Evolutionary conservation across 2,888 invertebrate genomes (phyloP).

Genomic region (Lasioglossum leucozonium): DNA sequence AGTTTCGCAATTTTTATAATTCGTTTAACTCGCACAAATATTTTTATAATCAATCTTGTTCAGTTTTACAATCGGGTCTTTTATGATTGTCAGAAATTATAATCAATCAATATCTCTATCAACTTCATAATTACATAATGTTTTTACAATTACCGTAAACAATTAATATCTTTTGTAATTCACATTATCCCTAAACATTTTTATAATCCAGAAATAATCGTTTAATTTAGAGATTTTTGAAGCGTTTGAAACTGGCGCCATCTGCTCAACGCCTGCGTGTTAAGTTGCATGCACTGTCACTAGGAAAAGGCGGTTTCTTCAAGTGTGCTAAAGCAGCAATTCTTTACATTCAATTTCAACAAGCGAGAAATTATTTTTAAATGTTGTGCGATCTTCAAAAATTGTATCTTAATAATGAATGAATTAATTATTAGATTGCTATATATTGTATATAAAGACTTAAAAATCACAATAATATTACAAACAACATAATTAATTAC

Average conservation of each 20-base stretch:
- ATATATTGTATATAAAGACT: too few relatives aligned
- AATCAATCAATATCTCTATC: too few relatives aligned
- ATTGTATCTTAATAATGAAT: background rate
- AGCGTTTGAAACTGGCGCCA: background rate
- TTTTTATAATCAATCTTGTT: background rate
- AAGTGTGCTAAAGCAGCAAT: background rate
- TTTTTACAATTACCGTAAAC: too few relatives aligned
- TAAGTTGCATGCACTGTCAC: background rate
- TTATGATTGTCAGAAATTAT: too few relatives aligned
- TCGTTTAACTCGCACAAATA: background rate
- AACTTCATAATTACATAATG: too few relatives aligned
- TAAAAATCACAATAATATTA: background rate
- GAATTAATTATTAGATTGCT: background rate
- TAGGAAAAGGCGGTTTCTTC: background rate
- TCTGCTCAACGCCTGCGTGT: background rate
- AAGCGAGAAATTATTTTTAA: background rate
- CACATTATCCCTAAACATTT: too few relatives aligned
- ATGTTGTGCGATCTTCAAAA: background rate
- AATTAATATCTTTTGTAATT: too few relatives aligned
- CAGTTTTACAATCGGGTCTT: background rate
- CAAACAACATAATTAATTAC: background rate
- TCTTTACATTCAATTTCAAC: background rate
- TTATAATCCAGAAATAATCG: too few relatives aligned
- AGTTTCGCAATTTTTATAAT: background rate
- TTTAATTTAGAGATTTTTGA: background rate